Base-by-base conservation (phyloP, 2,113 vertebrate genomes). In the Stegostoma tigrinum region DNA sequence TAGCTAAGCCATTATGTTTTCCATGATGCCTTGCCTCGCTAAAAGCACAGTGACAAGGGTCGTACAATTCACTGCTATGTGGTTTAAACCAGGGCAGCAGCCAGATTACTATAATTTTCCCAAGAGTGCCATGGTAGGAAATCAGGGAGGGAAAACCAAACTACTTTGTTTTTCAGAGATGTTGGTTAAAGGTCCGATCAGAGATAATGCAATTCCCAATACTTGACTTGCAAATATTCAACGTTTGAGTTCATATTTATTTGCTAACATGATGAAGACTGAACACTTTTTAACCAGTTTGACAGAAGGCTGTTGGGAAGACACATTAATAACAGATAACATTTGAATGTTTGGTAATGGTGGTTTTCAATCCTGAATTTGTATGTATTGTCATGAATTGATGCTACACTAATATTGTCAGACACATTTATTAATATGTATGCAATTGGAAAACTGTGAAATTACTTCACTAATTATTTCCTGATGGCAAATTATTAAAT, bases 381-480 rank as follows among this genome's bases (percentile, higher is more conserved):
- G 68, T 72, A 24, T 95, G 94, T 17, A 95, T 72, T 95, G 45
- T 48, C 67, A 95, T 48, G 68, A 68, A 72, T 19, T 72, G 23
- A 95, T 72, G 24, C 42, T 6, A n/a, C 38, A 94, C 42, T 70
- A 94, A 70, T 94, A 52, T 72, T 94, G 66, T 42, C 91, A 68
- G 91, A 45, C 66, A 68, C n/a, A 38, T 94, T 94, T 72, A 95
- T 95, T 72, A 95, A 95, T 75, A 95, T 95, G 94, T 7, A 52
- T 95, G 67, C 38, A 95, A 70, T 72, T 72, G 38, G 94, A 52
- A 95, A 95, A 48, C 67, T 72, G 64, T 93, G 94, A 70, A 75
- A 72, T 95, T 30, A 72, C 23, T 94, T 68, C 94, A 72, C 45
- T 95, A 95, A 95, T 95, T 52, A 72, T 52, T 68, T 95, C 42